Conservation (phyloP, 2,113 vertebrate species). For the Hippocampus mohnikei region DNA sequence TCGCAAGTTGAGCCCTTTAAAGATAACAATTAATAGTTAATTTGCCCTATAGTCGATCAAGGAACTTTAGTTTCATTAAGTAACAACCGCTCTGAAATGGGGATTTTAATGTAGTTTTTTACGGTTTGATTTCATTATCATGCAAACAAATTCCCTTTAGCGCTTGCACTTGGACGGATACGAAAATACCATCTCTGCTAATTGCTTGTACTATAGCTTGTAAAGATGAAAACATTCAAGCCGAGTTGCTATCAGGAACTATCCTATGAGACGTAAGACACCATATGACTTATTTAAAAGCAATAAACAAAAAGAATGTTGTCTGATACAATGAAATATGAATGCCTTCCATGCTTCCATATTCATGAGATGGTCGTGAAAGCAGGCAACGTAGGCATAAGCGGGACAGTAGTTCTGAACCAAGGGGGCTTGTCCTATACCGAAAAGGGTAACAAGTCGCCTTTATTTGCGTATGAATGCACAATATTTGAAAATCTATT, state of each 20-base stretch:
- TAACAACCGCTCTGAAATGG: not conserved
- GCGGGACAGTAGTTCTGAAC: constrained; percentile 17
- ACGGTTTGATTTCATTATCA: constrained; percentile 1
- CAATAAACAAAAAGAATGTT: constrained; percentile 42
- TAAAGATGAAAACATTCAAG: constrained; percentile 1
- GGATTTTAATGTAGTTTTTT: not conserved
- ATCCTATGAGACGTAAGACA: constrained; percentile 9
- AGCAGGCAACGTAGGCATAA: constrained; percentile 18
- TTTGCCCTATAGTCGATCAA: not conserved
- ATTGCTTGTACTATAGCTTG: constrained; percentile 29
- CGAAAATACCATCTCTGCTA: constrained; percentile 5
- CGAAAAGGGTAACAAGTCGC: constrained; percentile 1
- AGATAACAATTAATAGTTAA: not conserved
- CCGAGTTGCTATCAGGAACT: constrained; percentile 16
- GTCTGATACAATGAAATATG: constrained; percentile 57
- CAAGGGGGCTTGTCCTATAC: constrained; percentile 9
- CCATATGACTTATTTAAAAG: constrained; percentile 61
- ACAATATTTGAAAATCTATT: constrained; percentile 7
- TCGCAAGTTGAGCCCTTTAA: not conserved
- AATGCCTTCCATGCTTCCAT: constrained; percentile 54
- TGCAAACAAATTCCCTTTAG: constrained; percentile 5
- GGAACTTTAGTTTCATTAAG: not conserved
- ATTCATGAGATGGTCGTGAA: constrained; percentile 57
- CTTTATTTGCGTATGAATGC: constrained; percentile 25
- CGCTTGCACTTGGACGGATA: constrained; percentile 10